Evolutionary conservation across 1,140 invertebrate genomes (phyloP).

Genomic region (Tenebrio molitor): DNA sequence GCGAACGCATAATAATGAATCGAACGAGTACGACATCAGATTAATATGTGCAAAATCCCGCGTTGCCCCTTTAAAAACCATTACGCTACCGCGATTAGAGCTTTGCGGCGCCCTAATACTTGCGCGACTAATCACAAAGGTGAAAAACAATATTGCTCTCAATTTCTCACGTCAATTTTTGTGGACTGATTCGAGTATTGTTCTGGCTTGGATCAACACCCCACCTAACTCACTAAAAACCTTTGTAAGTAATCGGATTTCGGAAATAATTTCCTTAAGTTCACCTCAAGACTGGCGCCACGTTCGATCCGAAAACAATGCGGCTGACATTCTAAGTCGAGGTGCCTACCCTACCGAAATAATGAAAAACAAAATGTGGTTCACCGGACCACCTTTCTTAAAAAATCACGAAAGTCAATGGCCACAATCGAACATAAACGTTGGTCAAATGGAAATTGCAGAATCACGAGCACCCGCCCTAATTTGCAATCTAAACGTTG

Average conservation of each 20-base stretch:
- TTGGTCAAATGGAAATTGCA: background rate
- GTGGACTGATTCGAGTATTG: background rate
- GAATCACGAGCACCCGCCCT: background rate
- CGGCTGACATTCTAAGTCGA: conserved; percentile 29
- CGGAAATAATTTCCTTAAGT: conserved; percentile 41
- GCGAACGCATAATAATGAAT: background rate
- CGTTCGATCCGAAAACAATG: conserved; percentile 31
- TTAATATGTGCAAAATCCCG: conserved; percentile 61
- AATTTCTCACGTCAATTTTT: background rate
- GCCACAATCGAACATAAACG: background rate
- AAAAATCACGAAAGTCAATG: background rate
- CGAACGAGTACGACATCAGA: background rate
- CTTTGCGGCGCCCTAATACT: conserved; percentile 63
- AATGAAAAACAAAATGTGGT: background rate
- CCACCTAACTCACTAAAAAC: conserved; percentile 58
- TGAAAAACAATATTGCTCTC: background rate
- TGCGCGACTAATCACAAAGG: conserved; percentile 49
- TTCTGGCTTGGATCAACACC: conserved; percentile 53
- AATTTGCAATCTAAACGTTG: background rate
- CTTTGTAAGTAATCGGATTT: conserved; percentile 42
- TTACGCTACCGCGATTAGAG: conserved; percentile 66
- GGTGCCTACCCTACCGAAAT: background rate
- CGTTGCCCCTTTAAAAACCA: conserved; percentile 63
- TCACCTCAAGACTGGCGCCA: conserved; percentile 31
- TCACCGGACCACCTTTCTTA: background rate